Evolutionary conservation across 2,888 invertebrate species (phyloP), one percentile per base, ranked within the genome.

Genomic region (Pteria penguin): DNA sequence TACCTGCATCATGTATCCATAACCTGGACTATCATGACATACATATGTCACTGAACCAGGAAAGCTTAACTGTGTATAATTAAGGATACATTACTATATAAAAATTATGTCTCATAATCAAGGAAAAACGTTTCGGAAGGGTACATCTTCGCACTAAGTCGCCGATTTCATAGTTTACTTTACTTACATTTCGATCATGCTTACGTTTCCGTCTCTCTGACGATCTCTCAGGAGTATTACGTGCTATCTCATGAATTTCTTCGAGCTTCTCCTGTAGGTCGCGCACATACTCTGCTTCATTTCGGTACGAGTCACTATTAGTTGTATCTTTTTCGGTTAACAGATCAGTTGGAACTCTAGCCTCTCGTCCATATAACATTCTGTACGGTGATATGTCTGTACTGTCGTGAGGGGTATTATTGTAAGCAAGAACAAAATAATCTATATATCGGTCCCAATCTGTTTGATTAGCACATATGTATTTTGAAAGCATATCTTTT

Each of bases 281-380:
- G 18, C 61, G 61, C 26, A 31, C 29, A 29, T 31, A 1, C 4
- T 31, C 31, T 61, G 61, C 61, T 22, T 61, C 31, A 31, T 29
- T 61, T 1, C 22, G 14, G 22, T 31, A 22, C 14, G 8, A 1
- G 3, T 31, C 31, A 61, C 61, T 31, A 31, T 61, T 29, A 31
- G 61, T 18, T 18, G 14, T 4, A 18, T 27, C 27, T 18, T 61
- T 61, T 61, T 61, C 61, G 31, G 61, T 61, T 31, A 61, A 29
- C 18, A 61, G 22, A 61, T 61, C 22, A 26, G 31, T 18, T 18
- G 61, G 61, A 31, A 2, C 27, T 3, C 31, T 61, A 31, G 61
- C 61, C 31, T 61, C 61, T 61, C 61, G 27, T 61, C 29, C 61
- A 61, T 27, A 61, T 61, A 61, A 8, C 61, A 61, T 61, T n/a